These are phyloP conservation scores for Leptodactylus fuscus DNA, from an alignment of 2,113 vertebrate species.

Conservation along the genomic window DNA sequence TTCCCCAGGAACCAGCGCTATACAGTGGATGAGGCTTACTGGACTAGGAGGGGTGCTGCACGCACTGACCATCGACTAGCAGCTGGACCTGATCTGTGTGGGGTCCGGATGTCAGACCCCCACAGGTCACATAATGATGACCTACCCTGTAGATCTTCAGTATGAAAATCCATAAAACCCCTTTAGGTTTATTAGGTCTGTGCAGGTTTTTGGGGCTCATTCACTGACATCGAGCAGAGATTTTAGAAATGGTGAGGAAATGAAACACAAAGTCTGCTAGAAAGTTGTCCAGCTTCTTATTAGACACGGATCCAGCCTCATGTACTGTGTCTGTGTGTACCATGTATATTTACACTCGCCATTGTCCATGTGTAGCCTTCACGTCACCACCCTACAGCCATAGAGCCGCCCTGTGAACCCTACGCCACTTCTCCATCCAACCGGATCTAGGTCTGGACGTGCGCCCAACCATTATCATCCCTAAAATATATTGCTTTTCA, in stretches of 20 bases:
- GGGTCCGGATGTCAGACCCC: too few relatives aligned
- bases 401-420: constrained; percentile 1
- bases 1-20: too few relatives aligned
- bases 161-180: too few relatives aligned
- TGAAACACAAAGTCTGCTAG: neutral
- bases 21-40: too few relatives aligned
- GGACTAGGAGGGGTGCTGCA: too few relatives aligned
- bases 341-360: neutral
- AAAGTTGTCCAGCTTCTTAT: neutral
- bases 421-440: constrained; percentile 12
- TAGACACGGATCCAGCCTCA: too few relatives aligned
- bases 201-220: neutral
- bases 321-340: neutral
- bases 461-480: neutral
- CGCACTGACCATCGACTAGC: too few relatives aligned
- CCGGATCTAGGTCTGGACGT: constrained; percentile 39
- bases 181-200: too few relatives aligned
- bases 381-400: neutral
- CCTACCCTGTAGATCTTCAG: too few relatives aligned
- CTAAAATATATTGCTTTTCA: neutral
- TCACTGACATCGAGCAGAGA: neutral
- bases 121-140: too few relatives aligned
- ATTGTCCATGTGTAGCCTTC: neutral
- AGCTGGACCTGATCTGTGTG: too few relatives aligned
- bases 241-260: neutral